Percentiles rank a stretch among this genome's conserved stretches.
Conservation (phyloP, 2,888 invertebrate species). For the Stenotaenia linearis region DNA sequence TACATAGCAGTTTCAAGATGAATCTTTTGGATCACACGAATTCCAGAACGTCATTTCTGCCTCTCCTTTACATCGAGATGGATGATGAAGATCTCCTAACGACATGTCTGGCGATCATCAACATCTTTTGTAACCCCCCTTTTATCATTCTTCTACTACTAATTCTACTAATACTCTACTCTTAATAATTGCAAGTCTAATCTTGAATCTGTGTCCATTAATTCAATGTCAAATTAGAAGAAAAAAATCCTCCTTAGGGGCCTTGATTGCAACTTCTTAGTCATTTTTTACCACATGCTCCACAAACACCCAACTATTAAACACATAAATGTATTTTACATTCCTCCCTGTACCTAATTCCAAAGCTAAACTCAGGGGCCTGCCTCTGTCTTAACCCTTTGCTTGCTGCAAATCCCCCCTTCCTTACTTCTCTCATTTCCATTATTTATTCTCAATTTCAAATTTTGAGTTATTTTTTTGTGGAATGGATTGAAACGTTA, state of each 20-base stretch:
- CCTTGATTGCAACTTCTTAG: constrained; percentile 15
- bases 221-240: not conserved
- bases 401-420: not conserved
- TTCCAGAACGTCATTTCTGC: not conserved
- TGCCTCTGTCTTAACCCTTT: not conserved
- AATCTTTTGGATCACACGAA: not conserved
- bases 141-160: not conserved
- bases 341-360: not conserved
- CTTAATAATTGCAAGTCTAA: not conserved
- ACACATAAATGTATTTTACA: not conserved
- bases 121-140: not conserved
- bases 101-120: not conserved
- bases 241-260: not conserved
- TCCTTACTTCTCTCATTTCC: not conserved
- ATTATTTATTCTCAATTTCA: not conserved
- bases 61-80: not conserved
- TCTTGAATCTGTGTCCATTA: not conserved
- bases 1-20: not conserved
- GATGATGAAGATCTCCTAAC: not conserved
- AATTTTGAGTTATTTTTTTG: not conserved
- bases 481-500: not conserved
- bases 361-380: not conserved
- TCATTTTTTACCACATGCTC: not conserved
- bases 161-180: not conserved
- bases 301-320: not conserved